A percentile compares a stretch with the other conserved stretches of the same genome.
Evolutionary conservation across 2,888 invertebrate species (phyloP).

Genomic region (Dolomedes plantarius): DNA sequence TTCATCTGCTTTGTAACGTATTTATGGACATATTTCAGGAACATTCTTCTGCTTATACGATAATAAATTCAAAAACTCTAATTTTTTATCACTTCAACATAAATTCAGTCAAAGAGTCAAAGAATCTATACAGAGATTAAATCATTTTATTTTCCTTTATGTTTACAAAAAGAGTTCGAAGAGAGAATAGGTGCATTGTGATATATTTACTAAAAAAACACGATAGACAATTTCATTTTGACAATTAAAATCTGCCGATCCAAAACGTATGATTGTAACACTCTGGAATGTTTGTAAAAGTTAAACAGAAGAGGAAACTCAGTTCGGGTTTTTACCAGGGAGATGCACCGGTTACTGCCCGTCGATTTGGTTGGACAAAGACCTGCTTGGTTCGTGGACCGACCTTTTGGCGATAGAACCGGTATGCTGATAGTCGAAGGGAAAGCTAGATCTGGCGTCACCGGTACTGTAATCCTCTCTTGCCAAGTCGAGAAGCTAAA

Average conservation of each 20-base stretch:
- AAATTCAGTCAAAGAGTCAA: no score
- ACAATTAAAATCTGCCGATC: background rate
- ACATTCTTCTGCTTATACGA: no score
- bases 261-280: background rate
- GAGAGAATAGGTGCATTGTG: background rate
- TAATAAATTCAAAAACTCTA: no score
- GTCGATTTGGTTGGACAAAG: conserved; percentile 24
- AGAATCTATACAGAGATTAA: conserved; percentile 25
- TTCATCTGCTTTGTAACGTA: no score
- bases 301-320: background rate
- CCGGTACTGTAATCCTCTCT: conserved; percentile 42
- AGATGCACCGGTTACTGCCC: conserved; percentile 15
- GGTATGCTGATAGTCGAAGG: conserved; percentile 46
- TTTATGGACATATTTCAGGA: no score
- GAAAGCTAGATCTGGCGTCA: conserved; percentile 33
- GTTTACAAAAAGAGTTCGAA: conserved; percentile 50
- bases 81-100: no score
- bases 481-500: background rate
- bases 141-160: conserved; percentile 44
- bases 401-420: conserved; percentile 52
- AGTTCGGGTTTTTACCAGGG: background rate
- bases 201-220: background rate
- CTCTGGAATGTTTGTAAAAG: background rate
- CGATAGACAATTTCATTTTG: background rate
- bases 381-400: conserved; percentile 32